Evolutionary conservation across 2,888 invertebrate genomes (phyloP), one percentile per base, ranked within the genome.

Genomic region (Salticus scenicus): DNA sequence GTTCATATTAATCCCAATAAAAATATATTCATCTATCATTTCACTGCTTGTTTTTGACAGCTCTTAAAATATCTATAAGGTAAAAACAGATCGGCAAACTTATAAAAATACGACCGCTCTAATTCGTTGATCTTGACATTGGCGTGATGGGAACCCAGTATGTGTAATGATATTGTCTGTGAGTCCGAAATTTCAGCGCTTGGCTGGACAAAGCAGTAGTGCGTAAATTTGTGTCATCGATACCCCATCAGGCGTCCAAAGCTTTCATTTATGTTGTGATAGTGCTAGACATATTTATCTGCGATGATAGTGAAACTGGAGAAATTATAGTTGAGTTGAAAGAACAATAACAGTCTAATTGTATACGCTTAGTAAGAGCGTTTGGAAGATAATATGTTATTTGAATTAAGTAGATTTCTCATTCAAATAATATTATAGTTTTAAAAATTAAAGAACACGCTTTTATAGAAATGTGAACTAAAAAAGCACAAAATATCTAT

Each of bases 181-280:
- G 24, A 57, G 57, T 24, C 24, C 31, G 31, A 30, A 66, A 30
- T 66, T 30, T 30, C 30, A 31, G 1, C 66, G 31, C n/a, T 5
- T 66, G 66, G 66, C 7, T 30, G 31, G 30, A 30, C 31, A 66
- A 17, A n/a, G 14, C 66, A 66, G 30, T 1, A 12, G 31, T 17
- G 66, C 30, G 66, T 31, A 31, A 66, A 30, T 66, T 7, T 14
- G 30, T 66, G 66, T 66, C 66, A 66, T 66, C 31, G 30, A 17
- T 66, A 66, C 10, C 30, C 5, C 31, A 66, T 31, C 31, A 66
- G 31, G 31, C 30, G 66, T 31, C 66, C 66, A 66, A 2, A 30
- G 30, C 31, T 30, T n/a, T 24, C 57, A 2, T 57, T 24, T n/a
- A 7, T 17, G 42, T 4, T n/a, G n/a, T n/a, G n/a, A n/a, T n/a